Evolutionary conservation across 2,797 vertebrate species (phyloP).

Genomic region (Champsocephalus gunnari): DNA sequence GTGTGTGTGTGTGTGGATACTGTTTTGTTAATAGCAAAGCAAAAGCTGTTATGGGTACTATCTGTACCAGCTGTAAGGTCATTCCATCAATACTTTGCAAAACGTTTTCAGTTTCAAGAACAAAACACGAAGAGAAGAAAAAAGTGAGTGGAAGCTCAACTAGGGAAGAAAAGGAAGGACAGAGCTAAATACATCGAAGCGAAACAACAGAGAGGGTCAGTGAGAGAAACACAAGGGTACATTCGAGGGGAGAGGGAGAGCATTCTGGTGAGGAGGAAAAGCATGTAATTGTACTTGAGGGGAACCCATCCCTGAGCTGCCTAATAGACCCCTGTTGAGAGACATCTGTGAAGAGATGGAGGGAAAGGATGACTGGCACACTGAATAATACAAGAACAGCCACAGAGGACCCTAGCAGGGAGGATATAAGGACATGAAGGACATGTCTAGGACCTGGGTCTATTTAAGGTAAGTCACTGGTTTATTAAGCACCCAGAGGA

Average conservation of each 20-base stretch:
- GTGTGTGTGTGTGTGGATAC: too few species aligned
- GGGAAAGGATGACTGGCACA: conserved; percentile 57
- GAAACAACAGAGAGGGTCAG: conserved; percentile 21
- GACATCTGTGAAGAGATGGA: conserved; percentile 53
- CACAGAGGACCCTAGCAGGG: conserved; percentile 36
- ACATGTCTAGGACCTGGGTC: conserved; percentile 27
- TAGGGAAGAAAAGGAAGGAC: conserved; percentile 6
- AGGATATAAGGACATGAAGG: conserved; percentile 46
- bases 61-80: too few species aligned
- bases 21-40: too few species aligned
- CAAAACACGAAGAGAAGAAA: conserved; percentile 10
- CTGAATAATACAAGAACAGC: conserved; percentile 67
- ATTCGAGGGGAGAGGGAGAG: neutral
- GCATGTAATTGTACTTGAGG: conserved; percentile 38
- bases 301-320: conserved; percentile 51
- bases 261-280: conserved; percentile 37
- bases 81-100: too few species aligned
- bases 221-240: neutral
- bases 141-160: conserved; percentile 22
- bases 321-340: conserved; percentile 70
- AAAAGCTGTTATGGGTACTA: too few species aligned
- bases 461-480: conserved; percentile 12
- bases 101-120: conserved; percentile 22
- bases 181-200: conserved; percentile 12
- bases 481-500: conserved; percentile 30